Evolutionary conservation across 2,113 vertebrate genomes (phyloP), one percentile per base, ranked within the genome.

Genomic region (Campylomormyrus tamandua): DNA sequence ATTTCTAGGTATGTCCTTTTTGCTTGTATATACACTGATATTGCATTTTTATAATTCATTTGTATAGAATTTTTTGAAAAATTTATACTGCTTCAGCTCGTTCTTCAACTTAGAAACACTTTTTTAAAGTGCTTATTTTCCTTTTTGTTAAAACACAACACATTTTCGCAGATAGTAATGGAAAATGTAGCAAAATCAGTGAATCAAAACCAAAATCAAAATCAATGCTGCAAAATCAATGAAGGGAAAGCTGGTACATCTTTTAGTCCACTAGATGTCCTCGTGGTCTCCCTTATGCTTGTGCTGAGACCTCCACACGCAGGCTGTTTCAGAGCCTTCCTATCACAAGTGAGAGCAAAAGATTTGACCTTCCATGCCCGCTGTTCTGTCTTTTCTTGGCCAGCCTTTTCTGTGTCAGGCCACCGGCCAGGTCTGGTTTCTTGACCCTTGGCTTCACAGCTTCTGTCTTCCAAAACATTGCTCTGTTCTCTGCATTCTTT

Each of bases 231-330:
- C 48, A 53, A 27, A 70, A 31, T 70, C n/a, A 70, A 13, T 53
- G 31, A 46, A 62, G 19, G 6, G 17, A 70, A 53, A 89, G 39
- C 21, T 52, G 11, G 24, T 85, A 49, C 45, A 49, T 27, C 21
- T 27, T 35, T 46, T 58, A 35, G 39, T 62, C 89, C 89, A 84
- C 77, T 89, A 89, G 89, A 89, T 56, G 89, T 89, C 89, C 35
- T 24, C 24, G 31, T 84, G 83, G 89, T 85, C 52, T 48, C 46
- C 89, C 3, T 89, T 89, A 50, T 84, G 39, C 45, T 31, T n/a
- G 66, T 24, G 50, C 50, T 13, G 27, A 49, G 10, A 15, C 31
- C 0, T 13, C 15, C 74, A 5, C 6, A 77, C 4, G 1, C 11
- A 39, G 7, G 31, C 31, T 74, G 31, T 74, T 35, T 77, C 31